A percentile compares a stretch with the other conserved stretches of the same genome.
Conservation (phyloP, 2,113 vertebrate species). For the Cyprinodon variegatus region DNA sequence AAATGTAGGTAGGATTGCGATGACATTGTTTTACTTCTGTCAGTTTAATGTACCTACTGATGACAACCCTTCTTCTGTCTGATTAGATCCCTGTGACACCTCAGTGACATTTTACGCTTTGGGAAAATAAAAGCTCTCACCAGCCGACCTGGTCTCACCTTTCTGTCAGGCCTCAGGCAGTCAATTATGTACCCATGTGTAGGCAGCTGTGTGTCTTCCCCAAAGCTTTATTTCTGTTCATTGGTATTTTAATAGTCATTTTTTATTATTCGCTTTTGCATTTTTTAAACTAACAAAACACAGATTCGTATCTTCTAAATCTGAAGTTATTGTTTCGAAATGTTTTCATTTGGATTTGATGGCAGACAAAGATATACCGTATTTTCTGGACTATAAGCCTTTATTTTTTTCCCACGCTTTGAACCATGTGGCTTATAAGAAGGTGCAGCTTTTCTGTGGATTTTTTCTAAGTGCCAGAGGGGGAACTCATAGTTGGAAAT, state of each 20-base stretch:
- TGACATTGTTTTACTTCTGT: conserved; percentile 45
- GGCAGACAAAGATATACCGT: too few species aligned
- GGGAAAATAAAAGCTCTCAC: conserved; percentile 44
- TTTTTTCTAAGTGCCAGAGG: too few species aligned
- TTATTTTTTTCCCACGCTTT: too few species aligned
- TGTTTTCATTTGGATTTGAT: too few species aligned
- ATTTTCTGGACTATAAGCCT: too few species aligned
- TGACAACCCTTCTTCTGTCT: conserved; percentile 46
- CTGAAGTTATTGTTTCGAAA: too few species aligned
- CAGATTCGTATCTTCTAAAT: too few species aligned
- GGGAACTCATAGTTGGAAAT: too few species aligned
- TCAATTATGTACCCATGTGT: conserved; percentile 24
- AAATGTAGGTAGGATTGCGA: background rate
- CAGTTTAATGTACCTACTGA: conserved; percentile 53
- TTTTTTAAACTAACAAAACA: background rate
- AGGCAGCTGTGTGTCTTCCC: background rate
- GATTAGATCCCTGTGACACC: conserved; percentile 36
- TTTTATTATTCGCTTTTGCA: background rate
- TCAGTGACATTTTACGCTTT: conserved; percentile 31
- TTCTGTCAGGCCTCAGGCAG: conserved; percentile 40
- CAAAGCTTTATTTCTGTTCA: background rate
- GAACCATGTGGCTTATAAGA: too few species aligned
- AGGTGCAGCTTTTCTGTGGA: too few species aligned
- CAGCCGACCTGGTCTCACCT: conserved; percentile 53
- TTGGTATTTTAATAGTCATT: background rate